Conservation (phyloP, 2,888 invertebrate genomes). For the Euproctis similis region DNA sequence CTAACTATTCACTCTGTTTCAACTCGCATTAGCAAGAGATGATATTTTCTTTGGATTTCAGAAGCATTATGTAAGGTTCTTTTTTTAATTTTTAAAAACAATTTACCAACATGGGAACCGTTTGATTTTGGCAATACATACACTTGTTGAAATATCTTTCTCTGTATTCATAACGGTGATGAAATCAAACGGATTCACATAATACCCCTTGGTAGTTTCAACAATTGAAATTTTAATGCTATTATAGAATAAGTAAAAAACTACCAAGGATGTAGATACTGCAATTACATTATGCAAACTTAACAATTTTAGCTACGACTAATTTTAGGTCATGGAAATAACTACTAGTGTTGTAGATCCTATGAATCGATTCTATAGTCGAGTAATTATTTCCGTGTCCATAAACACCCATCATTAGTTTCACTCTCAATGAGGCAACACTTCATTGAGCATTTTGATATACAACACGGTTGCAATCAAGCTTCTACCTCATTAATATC, state of each 20-base stretch:
- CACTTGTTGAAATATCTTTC: background rate
- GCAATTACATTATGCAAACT: conserved; percentile 44
- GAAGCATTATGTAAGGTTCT: conserved; percentile 55
- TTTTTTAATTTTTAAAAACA: conserved; percentile 39
- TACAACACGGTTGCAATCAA: conserved; percentile 70
- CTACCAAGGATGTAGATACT: conserved; percentile 44
- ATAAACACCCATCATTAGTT: conserved; percentile 62
- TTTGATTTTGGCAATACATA: conserved; percentile 41
- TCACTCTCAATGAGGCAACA: conserved; percentile 59
- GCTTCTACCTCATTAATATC: conserved; percentile 77
- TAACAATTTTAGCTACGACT: conserved; percentile 36
- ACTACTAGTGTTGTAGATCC: conserved; percentile 16
- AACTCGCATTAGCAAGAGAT: conserved; percentile 60
- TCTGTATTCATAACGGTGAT: conserved; percentile 1
- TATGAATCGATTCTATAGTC: conserved; percentile 9
- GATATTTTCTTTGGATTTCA: conserved; percentile 56
- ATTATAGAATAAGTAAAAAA: conserved; percentile 16
- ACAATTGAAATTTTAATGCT: conserved; percentile 8
- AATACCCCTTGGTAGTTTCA: conserved; percentile 36
- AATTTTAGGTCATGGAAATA: conserved; percentile 27
- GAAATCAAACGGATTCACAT: conserved; percentile 32
- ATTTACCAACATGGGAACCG: conserved; percentile 28
- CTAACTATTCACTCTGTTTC: conserved; percentile 54
- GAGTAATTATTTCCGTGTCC: conserved; percentile 37
- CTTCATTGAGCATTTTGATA: conserved; percentile 62